These are phyloP conservation scores for Lampris megalopsis DNA, from an alignment of 2,113 vertebrate genomes.

Conservation along the genomic window DNA sequence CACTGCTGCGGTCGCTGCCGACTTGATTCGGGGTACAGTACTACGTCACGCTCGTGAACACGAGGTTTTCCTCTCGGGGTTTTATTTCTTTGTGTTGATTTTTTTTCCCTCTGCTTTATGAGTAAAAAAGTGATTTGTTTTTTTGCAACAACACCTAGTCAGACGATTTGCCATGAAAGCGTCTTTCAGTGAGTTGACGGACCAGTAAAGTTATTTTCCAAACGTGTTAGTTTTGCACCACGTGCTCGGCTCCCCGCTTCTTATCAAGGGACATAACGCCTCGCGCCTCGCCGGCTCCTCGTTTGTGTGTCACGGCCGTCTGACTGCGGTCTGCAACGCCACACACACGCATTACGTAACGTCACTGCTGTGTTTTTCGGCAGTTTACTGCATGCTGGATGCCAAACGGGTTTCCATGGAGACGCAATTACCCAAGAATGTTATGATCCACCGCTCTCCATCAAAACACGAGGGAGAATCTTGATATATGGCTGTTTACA, in stretches of 20 bases:
- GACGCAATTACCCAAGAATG: conserved; percentile 44
- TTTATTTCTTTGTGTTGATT: no score
- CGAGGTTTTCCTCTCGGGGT: no score
- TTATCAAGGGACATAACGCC: conserved; percentile 17
- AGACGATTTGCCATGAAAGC: no score
- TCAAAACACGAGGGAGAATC: conserved; percentile 1
- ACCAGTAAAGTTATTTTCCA: background rate
- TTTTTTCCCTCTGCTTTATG: no score
- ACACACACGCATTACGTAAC: conserved; percentile 36
- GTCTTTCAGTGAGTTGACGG: no score
- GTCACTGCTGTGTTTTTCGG: conserved; percentile 39
- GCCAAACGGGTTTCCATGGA: conserved; percentile 45
- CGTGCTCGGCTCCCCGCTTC: conserved; percentile 16
- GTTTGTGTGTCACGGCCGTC: conserved; percentile 34
- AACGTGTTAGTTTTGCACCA: background rate
- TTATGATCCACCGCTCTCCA: background rate
- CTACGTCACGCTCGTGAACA: no score
- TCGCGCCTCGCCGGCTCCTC: conserved; percentile 36
- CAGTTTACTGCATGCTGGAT: conserved; percentile 15
- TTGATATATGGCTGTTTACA: conserved; percentile 33
- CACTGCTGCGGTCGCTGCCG: no score
- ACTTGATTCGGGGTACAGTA: no score
- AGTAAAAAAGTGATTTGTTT: no score
- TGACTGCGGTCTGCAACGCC: conserved; percentile 47
- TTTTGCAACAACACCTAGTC: no score